Percentiles rank a stretch among this genome's conserved stretches.
Conservation (phyloP, 2,797 vertebrate genomes). For the Passerculus sandwichensis region DNA sequence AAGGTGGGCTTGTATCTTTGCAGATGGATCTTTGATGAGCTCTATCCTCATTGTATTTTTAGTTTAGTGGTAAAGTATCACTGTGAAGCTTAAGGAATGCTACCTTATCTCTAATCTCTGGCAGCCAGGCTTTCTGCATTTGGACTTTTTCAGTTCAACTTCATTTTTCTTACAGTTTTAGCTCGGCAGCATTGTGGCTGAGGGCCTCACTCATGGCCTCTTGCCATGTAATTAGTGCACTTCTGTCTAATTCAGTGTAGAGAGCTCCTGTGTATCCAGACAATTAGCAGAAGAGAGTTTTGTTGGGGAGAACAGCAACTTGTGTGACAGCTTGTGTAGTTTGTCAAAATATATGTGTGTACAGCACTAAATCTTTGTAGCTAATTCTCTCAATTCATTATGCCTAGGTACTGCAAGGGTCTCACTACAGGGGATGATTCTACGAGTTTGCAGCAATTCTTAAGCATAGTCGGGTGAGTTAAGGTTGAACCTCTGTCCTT, state of each 20-base stretch:
- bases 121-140: not conserved
- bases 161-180: not conserved
- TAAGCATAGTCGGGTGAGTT: slow-evolving; percentile 76
- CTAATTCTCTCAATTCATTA: slow-evolving; percentile 75
- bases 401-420: slow-evolving; percentile 76
- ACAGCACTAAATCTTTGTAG: slow-evolving; percentile 57
- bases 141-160: not conserved
- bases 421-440: slow-evolving; percentile 74
- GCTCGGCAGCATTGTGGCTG: accelerated
- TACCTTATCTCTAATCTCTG: not conserved
- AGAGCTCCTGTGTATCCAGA: not conserved
- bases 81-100: not conserved
- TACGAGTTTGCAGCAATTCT: slow-evolving; percentile 74
- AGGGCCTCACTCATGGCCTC: not conserved
- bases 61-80: not conserved
- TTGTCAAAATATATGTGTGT: slow-evolving; percentile 48
- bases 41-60: not conserved
- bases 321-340: not conserved
- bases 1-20: not conserved
- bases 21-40: not conserved
- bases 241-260: not conserved
- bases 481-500: slow-evolving; percentile 76
- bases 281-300: not conserved
- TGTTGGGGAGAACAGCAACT: not conserved
- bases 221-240: not conserved